phyloP scores from a whole-genome alignment of 2,113 vertebrate species.

The Isichthys henryi region DNA sequence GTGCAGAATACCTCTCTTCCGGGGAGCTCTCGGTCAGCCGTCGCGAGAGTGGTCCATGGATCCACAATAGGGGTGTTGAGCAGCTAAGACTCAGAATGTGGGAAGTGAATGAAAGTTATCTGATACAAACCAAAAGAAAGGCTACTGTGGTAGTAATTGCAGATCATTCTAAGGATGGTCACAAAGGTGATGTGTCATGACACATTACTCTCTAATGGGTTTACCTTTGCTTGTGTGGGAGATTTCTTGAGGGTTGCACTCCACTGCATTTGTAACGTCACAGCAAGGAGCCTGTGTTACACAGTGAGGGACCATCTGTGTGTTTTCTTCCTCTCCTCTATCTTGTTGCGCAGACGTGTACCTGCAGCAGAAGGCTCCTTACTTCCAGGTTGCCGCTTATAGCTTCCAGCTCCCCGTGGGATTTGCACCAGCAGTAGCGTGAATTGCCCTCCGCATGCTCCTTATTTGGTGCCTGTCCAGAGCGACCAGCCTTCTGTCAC shows the following conservation, averaged over 20 bases:
- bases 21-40: not conserved
- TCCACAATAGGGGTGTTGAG: not conserved
- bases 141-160: not conserved
- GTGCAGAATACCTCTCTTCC: too few relatives aligned
- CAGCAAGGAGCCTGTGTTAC: not conserved
- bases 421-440: not conserved
- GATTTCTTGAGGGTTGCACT: not conserved
- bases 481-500: not conserved
- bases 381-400: not conserved
- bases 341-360: not conserved
- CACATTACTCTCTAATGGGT: not conserved
- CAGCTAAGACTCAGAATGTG: not conserved
- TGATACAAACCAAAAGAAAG: not conserved
- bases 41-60: not conserved
- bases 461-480: not conserved
- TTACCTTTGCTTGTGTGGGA: not conserved
- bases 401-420: not conserved
- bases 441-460: not conserved
- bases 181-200: not conserved
- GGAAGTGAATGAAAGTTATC: not conserved
- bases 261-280: not conserved
- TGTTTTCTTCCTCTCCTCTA: not conserved
- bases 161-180: not conserved
- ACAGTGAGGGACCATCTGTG: not conserved
- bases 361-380: slow-evolving; percentile 1